Evolutionary conservation across 2,888 invertebrate species (phyloP).

Genomic region (Phymatocera aterrima): DNA sequence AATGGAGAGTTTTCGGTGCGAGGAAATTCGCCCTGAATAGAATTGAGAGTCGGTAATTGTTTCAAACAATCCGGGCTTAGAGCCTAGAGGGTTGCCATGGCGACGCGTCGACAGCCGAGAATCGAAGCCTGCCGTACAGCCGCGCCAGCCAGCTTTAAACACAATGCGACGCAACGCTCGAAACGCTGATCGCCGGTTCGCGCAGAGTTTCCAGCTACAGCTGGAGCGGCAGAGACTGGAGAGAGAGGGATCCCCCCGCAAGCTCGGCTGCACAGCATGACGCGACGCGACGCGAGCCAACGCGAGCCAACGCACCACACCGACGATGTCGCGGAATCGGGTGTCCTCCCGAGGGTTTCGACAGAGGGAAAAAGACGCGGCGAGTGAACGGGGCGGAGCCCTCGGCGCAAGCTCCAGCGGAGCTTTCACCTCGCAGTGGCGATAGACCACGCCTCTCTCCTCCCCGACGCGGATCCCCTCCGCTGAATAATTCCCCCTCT

Average conservation of each 20-base stretch:
- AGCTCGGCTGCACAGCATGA: too few relatives aligned
- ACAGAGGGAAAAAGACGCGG: conserved; percentile 51
- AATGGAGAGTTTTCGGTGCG: too few relatives aligned
- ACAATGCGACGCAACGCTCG: neutral
- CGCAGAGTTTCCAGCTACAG: conserved; percentile 32
- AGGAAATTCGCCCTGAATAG: conserved; percentile 61
- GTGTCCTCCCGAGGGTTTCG: too few relatives aligned
- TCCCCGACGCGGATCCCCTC: conserved; percentile 49
- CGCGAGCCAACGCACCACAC: too few relatives aligned
- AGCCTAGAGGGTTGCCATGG: conserved; percentile 66
- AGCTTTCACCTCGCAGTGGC: conserved; percentile 58
- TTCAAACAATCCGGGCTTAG: conserved; percentile 71
- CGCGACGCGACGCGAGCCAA: too few relatives aligned
- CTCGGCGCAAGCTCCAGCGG: conserved; percentile 64
- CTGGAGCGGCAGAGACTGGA: too few relatives aligned
- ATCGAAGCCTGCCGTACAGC: conserved; percentile 31
- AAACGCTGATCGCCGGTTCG: conserved; percentile 6
- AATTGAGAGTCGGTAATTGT: conserved; percentile 74
- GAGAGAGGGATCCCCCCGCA: too few relatives aligned
- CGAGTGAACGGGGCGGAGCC: conserved; percentile 60
- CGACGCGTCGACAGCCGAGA: conserved; percentile 60
- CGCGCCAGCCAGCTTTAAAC: too few relatives aligned
- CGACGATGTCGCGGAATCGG: too few relatives aligned
- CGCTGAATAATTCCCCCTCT: conserved; percentile 50
- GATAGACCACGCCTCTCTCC: conserved; percentile 64